Conservation (phyloP, 2,113 vertebrate species). For the Nanorana parkeri region DNA sequence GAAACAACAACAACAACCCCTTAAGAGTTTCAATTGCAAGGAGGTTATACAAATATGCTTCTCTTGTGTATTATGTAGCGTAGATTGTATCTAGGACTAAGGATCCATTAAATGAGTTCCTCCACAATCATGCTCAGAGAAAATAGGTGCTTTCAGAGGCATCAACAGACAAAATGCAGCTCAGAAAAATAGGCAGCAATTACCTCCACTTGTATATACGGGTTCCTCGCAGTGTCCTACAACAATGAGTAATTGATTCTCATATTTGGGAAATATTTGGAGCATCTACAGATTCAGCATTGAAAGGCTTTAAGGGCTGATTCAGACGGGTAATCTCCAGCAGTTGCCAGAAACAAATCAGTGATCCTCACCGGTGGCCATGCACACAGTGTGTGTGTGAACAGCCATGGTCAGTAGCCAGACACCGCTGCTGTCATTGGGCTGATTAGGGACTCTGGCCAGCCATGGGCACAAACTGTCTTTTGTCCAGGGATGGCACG, state of each 20-base stretch:
- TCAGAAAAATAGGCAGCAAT: slow-evolving; percentile 4
- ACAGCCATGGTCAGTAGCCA: too few relatives aligned
- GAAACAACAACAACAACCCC: too few relatives aligned
- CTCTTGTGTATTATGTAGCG: background rate
- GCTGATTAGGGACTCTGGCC: too few relatives aligned
- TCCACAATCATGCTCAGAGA: background rate
- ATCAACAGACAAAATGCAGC: background rate
- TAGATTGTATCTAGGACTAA: background rate
- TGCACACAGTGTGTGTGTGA: too few relatives aligned
- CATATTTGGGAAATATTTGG: background rate
- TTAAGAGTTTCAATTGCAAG: too few relatives aligned
- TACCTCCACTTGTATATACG: slow-evolving; percentile 9
- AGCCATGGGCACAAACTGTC: too few relatives aligned
- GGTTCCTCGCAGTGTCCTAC: slow-evolving; percentile 34
- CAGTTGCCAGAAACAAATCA: too few relatives aligned
- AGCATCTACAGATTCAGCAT: slow-evolving; percentile 1
- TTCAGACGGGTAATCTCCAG: too few relatives aligned
- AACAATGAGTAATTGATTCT: slow-evolving; percentile 33
- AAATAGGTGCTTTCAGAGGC: background rate
- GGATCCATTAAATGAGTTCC: background rate
- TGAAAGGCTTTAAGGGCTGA: background rate
- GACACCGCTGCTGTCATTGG: too few relatives aligned
- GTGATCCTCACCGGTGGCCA: too few relatives aligned
- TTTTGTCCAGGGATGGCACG: too few relatives aligned
- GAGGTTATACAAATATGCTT: too few relatives aligned